These are phyloP conservation scores for Myrmecobius fasciatus DNA, from an alignment of 2,113 vertebrate genomes.

Conservation along the genomic window DNA sequence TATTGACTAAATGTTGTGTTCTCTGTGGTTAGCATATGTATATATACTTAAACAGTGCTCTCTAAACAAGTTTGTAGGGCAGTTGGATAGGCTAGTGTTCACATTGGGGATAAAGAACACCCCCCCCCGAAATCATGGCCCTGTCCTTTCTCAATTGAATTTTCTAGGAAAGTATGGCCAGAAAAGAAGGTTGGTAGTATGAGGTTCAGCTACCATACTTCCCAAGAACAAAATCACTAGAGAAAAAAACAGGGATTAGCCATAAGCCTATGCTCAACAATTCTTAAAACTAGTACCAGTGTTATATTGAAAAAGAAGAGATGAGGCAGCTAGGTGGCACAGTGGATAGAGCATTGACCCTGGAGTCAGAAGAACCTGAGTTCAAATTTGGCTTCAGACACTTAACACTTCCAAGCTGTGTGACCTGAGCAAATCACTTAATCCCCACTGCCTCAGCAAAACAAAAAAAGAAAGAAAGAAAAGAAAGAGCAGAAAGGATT, in stretches of 20 bases:
- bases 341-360: no score
- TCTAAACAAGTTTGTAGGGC: background rate
- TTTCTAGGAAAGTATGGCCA: background rate
- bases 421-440: no score
- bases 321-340: no score
- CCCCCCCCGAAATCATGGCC: background rate
- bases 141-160: background rate
- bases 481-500: background rate
- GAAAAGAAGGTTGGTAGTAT: background rate
- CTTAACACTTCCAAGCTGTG: no score
- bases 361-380: no score
- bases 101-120: background rate
- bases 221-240: background rate
- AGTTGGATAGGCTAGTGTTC: background rate
- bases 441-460: no score
- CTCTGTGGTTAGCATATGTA: background rate
- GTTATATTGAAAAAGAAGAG: background rate
- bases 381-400: no score
- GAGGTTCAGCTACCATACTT: background rate
- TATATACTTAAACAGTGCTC: no score
- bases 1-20: background rate
- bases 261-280: background rate
- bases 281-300: background rate
- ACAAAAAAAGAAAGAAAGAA: no score
- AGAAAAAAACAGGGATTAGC: background rate